Base-by-base conservation (phyloP, 2,888 invertebrate species). In the Stictocephala bisonia region DNA sequence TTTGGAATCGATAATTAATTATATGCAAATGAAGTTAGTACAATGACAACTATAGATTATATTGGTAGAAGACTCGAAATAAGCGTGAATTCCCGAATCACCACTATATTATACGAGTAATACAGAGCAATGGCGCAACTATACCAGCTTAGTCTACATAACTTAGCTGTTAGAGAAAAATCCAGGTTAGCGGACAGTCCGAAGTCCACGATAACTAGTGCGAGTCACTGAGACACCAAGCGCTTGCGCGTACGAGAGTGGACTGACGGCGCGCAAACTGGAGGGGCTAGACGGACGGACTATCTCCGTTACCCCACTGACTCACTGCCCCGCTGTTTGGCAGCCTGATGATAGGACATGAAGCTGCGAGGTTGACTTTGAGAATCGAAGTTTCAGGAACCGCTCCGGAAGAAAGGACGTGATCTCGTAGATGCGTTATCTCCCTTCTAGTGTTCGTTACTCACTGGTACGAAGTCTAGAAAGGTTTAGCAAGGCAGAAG, bases 81-180 rank as follows among this genome's bases (percentile, higher is more conserved):
- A 18, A 27, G 56, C n/a, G 1, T 27, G 56, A 35, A 60, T 60
- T 60, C 31, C 60, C 22, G 60, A 60, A 60, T 35, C 35, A 35
- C 22, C 60, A 60, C 60, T 40, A 9, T 60, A n/a, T n/a, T n/a
- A 60, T 60, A 29, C 18, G 53, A 26, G 26, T 18, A 24, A 20
- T n/a, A 31, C n/a, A n/a, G n/a, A n/a, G n/a, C 9, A 22, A 40
- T 60, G 27, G 35, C 60, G 60, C 40, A 60, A 56, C 29, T 56
- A 60, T 40, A 60, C 60, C 60, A 35, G 60, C 29, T 56, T 56
- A 60, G 29, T 35, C 60, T 60, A 60, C 60, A 60, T 60, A 60
- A 60, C 60, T 60, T 56, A 56, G 56, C 56, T 60, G 60, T n/a
- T n/a, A 60, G 31, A 29, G 60, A 60, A 29, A 29, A 29, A 60